Evolutionary conservation across 2,797 vertebrate species (phyloP), one percentile per base, ranked within the genome.

Genomic region (Hydrolagus colliei): DNA sequence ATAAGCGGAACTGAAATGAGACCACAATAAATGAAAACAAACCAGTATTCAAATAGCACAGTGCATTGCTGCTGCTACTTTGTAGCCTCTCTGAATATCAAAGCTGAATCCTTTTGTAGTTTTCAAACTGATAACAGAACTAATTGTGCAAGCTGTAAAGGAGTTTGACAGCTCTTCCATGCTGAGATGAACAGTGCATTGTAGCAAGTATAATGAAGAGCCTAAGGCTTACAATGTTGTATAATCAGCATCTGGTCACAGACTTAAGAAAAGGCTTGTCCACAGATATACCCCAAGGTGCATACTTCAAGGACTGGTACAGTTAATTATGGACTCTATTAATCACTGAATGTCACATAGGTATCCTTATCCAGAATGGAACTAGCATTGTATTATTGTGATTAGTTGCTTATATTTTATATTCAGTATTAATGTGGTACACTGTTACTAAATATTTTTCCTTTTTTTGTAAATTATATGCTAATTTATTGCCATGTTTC

Each of bases 401-500:
- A 96, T 96, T 95, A 96, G 94, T 96, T 97, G 93, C 95, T 94
- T 98, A 95, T 96, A 96, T 98, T 98, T 98, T 98, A 96, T 98
- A 97, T 94, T 96, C 95, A 95, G 95, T 98, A 98, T 97, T 98
- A 97, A 95, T 98, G 96, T 97, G 97, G 95, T 95, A 95, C 94
- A 98, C 96, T 98, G 96, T 97, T 98, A 96, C 94, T 94, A 91
- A 91, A 92, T 92, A 95, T 95, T 93, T 94, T 94, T 92, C 92
- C 91, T 93, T 93, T 92, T 92, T 95, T 95, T 97, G 96, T 98
- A 98, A 98, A 96, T 99, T 96, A 97, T 98, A 97, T 97, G 96
- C 96, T 98, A 97, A 99, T 99, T 99, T 99, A 98, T 98, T 98
- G 95, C 95, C 91, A 93, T 95, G 95, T 96, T 95, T 97, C 91